Base-by-base conservation (phyloP, 2,113 vertebrate species). In the Casuarius casuarius region DNA sequence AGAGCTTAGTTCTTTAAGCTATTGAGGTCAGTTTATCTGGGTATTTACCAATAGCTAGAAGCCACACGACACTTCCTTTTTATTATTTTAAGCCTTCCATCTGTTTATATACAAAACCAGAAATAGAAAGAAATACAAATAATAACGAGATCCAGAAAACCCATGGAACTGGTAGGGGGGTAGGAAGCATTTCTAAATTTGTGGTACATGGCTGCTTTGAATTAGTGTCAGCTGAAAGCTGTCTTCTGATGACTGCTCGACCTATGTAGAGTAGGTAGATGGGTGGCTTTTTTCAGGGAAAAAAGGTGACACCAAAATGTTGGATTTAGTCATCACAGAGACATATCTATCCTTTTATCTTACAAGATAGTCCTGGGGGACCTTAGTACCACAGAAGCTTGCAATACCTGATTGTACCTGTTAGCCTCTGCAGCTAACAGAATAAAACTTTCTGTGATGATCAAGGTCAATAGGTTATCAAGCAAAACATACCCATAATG, bases 1-100 rank as follows among this genome's bases (percentile, higher is more conserved):
- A 92, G 62, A 92, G 82, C 88, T 95, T 97, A 84, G 10, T 74
- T 77, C 35, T 97, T 88, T 95, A 89, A 84, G 95, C 77, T 84
- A 13, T 76, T 3, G 28, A 92, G 74, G 62, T 73, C 28, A 48
- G 4, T 91, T 89, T 56, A 93, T 87, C 78, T 6, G 10, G 78
- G 85, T 90, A 94, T 94, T 96, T 95, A 94, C 67, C 67, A 71
- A 67, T 65, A 85, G 52, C 51, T 85, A 75, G 38, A 89, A 94
- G 87, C 4, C 25, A 56, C 61, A 28, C 8, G 84, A 44, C 7
- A 54, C 63, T 92, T 84, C 20, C 13, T 85, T 90, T 59, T 68
- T 42, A 4, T 22, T 89, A 90, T 89, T 40, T 33, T 88, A 48
- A 85, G 23, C 7, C 22, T 6, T 40, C 62, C 75, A 93, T 92